Evolutionary conservation across 2,113 vertebrate species (phyloP), one percentile per base, ranked within the genome.

Genomic region (Xiphophorus maculatus): DNA sequence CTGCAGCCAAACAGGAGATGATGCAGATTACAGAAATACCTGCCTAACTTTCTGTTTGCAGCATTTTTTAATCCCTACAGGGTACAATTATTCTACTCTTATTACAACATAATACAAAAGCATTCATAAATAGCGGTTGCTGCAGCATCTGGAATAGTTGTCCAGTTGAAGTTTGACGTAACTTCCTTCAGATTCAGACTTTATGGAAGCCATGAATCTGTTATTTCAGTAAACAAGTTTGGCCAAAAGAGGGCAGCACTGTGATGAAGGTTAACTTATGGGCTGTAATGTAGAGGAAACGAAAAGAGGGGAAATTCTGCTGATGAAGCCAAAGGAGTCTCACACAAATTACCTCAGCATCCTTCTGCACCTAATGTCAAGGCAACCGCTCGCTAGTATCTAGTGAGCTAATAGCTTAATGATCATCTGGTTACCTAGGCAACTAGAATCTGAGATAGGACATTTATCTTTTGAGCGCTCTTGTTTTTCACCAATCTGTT

Each of bases 381-480:
- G 74, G 64, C 66, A 83, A 83, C 80, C 75, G 71, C 85, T 88
- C 73, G 54, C 72, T 73, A 33, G 69, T 65, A 66, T 77, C 79
- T 63, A 25, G 37, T 70, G 77, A 71, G 48, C 63, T 81, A 84
- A 70, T 17, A 33, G 65, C 84, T 84, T 88, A 87, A 89, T 37
- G 80, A 88, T 79, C 28, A 37, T 67, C 67, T 71, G 66, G 90
- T 93, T 93, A 81, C 89, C 90, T 70, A n/a, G 88, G 88, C 84
- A 92, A 93, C 91, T 1, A 44, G 72, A 83, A 81, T 73, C 77
- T 80, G 84, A 82, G 79, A 84, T 76, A 66, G 66, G 80, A 63
- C 66, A 64, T 82, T 74, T 77, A 66, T 87, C 74, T 74, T 84
- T 58, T 83, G 32, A 76, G 28, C 54, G 15, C n/a, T 61, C 35